These are phyloP conservation scores for Erpobdella octoculata DNA, from an alignment of 2,888 invertebrate genomes.

Conservation along the genomic window DNA sequence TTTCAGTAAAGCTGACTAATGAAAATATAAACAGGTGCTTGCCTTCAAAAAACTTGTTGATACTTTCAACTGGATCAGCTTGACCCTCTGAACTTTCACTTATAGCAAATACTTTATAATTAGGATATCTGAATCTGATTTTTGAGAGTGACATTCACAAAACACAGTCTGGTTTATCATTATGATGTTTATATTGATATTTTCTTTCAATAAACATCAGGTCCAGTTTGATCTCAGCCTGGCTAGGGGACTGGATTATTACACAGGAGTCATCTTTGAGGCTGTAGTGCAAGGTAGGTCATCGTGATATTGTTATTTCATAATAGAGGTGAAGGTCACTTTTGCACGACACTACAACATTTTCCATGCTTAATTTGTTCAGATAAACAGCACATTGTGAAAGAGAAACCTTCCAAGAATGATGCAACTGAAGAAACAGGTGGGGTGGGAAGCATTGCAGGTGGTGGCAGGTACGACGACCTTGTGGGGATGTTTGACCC, in stretches of 20 bases:
- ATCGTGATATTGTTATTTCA: neutral
- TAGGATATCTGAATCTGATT: too few species aligned
- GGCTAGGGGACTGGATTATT: constrained; percentile 95
- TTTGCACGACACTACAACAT: neutral
- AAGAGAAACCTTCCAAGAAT: constrained; percentile 22
- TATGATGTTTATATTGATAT: too few species aligned
- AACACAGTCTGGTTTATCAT: too few species aligned
- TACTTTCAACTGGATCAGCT: too few species aligned
- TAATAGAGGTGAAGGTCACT: neutral
- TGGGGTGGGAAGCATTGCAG: constrained; percentile 87
- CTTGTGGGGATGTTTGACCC: constrained; percentile 95
- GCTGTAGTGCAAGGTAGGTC: constrained; percentile 68
- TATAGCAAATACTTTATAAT: too few species aligned
- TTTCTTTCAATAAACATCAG: too few species aligned
- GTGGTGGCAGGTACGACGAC: constrained; percentile 93
- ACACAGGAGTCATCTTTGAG: constrained; percentile 97
- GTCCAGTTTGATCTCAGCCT: constrained; percentile 82
- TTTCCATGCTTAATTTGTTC: neutral
- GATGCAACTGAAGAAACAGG: constrained; percentile 39
- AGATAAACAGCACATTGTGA: constrained; percentile 36
- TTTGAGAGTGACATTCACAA: too few species aligned
- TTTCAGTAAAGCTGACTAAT: too few species aligned
- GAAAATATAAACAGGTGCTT: too few species aligned
- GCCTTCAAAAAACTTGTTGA: too few species aligned
- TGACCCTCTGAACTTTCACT: too few species aligned